Base-by-base conservation (phyloP, 2,888 invertebrate genomes). In the Oligia strigilis region DNA sequence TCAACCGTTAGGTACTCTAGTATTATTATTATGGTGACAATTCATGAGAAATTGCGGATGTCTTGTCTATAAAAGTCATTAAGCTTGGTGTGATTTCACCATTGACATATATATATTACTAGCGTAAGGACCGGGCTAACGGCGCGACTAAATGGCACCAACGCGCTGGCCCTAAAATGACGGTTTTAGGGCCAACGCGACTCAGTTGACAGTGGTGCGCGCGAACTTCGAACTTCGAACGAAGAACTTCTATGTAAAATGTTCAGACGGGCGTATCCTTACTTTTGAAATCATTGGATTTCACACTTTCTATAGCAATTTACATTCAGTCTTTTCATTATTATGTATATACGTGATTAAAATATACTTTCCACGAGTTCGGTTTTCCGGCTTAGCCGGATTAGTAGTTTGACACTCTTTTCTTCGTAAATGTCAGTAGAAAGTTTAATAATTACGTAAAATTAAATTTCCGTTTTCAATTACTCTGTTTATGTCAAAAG, bases 311-410 rank as follows among this genome's bases (percentile, higher is more conserved):
- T 60, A 2, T 11, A n/a, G 11, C 40, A 65, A 40, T 29, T 40
- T 8, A 69, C 0, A 36, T 62, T 62, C 9, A 2, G 43, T 60
- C 5, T 46, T 69, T 52, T 65, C 67, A 58, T 72, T 70, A 64
- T 55, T 40, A 58, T 29, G 29, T 29, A 29, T 83, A 64, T 29
- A 69, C 6, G n/a, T 62, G 62, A 40, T 70, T 52, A 64, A 71
- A 60, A 17, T 4, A 55, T 43, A 85, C 85, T 70, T 73, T 85
- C 81, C 75, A 82, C 82, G 81, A n/a, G 85, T 70, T 52, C 29
- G 29, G 14, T 80, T 69, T 73, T 85, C 75, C 81, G 75, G 52
- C 36, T 29, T 49, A 52, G 9, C 8, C 29, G 11, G 60, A 85
- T 85, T 73, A 46, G 62, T 55, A 60, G 74, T 40, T 70, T 65